These are phyloP conservation scores for Oryzias woworae DNA, from an alignment of 2,113 vertebrate genomes.

Conservation along the genomic window DNA sequence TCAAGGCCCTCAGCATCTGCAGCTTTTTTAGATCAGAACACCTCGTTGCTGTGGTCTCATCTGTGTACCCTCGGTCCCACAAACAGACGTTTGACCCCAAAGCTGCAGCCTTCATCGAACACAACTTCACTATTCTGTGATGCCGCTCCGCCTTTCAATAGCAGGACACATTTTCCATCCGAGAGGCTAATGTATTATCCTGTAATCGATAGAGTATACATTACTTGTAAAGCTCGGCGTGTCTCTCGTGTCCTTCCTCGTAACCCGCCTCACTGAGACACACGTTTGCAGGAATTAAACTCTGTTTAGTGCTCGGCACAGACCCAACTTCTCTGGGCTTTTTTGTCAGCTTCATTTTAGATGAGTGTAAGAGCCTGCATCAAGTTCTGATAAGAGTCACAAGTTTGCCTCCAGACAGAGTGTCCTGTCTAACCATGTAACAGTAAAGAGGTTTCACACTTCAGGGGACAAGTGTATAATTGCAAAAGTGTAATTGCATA, in stretches of 20 bases:
- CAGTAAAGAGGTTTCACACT: constrained; percentile 4
- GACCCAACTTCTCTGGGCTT: constrained; percentile 12
- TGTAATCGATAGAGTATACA: constrained; percentile 46
- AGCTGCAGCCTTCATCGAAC: constrained; percentile 36
- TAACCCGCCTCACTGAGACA: constrained; percentile 47
- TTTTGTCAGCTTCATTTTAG: constrained; percentile 25
- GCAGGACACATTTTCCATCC: constrained; percentile 46
- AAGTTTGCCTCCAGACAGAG: constrained; percentile 13
- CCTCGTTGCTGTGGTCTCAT: too few relatives aligned
- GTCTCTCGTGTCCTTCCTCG: constrained; percentile 44
- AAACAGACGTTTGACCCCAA: constrained; percentile 41
- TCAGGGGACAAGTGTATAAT: not conserved
- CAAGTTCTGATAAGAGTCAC: constrained; percentile 34
- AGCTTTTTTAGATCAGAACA: too few relatives aligned
- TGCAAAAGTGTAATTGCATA: constrained; percentile 2
- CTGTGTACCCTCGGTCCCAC: not conserved
- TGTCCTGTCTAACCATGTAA: not conserved
- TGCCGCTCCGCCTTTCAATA: constrained; percentile 46
- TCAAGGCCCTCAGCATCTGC: too few relatives aligned
- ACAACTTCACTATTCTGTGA: constrained; percentile 48
- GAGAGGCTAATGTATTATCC: constrained; percentile 64
- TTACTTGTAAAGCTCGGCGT: constrained; percentile 38
- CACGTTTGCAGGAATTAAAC: constrained; percentile 46
- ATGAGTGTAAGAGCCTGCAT: not conserved
- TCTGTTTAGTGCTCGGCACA: constrained; percentile 32